A percentile compares a stretch with the other conserved stretches of the same genome.
These are phyloP conservation scores for Mimas tiliae DNA, from an alignment of 2,888 invertebrate species.

Conservation along the genomic window DNA sequence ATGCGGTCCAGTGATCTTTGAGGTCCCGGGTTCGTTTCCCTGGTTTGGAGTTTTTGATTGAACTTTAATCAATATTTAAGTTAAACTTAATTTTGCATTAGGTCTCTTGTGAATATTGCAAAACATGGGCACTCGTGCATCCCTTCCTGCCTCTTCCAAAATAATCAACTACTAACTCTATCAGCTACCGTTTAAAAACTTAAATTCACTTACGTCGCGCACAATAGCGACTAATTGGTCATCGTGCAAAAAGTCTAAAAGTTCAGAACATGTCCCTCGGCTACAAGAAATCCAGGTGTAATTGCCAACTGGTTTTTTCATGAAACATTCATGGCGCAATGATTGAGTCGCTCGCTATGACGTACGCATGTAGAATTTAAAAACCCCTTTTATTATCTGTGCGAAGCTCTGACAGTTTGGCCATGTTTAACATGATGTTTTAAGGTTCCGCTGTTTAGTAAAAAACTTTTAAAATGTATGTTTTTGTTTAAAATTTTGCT, in stretches of 20 bases:
- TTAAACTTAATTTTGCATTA: too few relatives aligned
- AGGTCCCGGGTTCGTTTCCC: too few relatives aligned
- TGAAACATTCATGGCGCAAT: conserved; percentile 73
- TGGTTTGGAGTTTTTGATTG: too few relatives aligned
- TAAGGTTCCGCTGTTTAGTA: neutral
- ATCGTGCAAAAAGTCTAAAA: conserved; percentile 54
- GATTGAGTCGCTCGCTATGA: conserved; percentile 66
- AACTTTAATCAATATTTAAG: too few relatives aligned
- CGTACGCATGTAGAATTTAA: conserved; percentile 55
- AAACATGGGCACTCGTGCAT: neutral
- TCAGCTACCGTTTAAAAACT: neutral
- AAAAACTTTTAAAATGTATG: neutral
- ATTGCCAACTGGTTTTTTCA: conserved; percentile 65
- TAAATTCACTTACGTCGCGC: conserved; percentile 44
- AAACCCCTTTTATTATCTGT: conserved; percentile 31
- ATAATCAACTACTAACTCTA: neutral
- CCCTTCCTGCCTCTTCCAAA: neutral
- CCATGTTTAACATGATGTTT: conserved; percentile 16
- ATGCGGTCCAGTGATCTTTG: neutral
- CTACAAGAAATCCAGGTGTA: conserved; percentile 49
- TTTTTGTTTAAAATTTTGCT: too few relatives aligned
- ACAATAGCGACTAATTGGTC: conserved; percentile 63
- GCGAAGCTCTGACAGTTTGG: conserved; percentile 18
- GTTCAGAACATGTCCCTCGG: conserved; percentile 44
- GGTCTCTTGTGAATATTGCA: too few relatives aligned